Evolutionary conservation across 1,140 invertebrate genomes (phyloP).

Genomic region (Caenorhabditis latens): DNA sequence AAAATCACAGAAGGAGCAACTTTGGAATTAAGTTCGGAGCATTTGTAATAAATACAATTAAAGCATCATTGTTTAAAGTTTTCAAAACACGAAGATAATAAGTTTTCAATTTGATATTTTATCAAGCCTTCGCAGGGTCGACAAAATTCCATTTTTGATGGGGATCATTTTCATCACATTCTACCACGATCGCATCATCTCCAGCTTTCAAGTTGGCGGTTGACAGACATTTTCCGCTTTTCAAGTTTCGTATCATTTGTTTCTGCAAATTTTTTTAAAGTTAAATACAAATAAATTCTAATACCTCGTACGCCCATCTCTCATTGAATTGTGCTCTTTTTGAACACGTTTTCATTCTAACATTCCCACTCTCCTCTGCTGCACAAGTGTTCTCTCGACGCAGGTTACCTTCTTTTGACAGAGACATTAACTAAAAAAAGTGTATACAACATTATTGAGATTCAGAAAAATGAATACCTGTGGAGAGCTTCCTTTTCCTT

Average conservation of each 20-base stretch:
- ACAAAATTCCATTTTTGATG: constrained; percentile 63
- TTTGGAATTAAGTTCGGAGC: constrained; percentile 12
- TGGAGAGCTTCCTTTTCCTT: constrained; percentile 73
- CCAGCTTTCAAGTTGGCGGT: constrained; percentile 49
- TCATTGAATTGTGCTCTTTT: constrained; percentile 54
- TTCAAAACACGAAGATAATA: background rate
- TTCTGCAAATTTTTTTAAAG: constrained; percentile 13
- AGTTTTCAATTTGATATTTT: background rate
- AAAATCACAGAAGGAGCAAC: constrained; percentile 15
- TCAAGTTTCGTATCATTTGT: constrained; percentile 39
- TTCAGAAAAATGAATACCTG: constrained; percentile 64
- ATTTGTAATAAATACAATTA: background rate
- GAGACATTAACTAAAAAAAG: constrained; percentile 73
- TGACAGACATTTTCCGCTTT: constrained; percentile 51
- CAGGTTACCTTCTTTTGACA: constrained; percentile 71
- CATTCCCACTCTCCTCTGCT: constrained; percentile 42
- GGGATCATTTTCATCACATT: constrained; percentile 42
- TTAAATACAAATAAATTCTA: background rate
- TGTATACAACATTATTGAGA: constrained; percentile 12
- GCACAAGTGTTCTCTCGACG: constrained; percentile 74
- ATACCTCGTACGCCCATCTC: constrained; percentile 57
- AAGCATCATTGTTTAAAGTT: background rate
- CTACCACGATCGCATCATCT: constrained; percentile 54
- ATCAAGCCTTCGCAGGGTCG: constrained; percentile 42
- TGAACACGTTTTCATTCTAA: constrained; percentile 39